These are phyloP conservation scores for Dryobates pubescens DNA, from an alignment of 2,797 vertebrate genomes.

Conservation along the genomic window DNA sequence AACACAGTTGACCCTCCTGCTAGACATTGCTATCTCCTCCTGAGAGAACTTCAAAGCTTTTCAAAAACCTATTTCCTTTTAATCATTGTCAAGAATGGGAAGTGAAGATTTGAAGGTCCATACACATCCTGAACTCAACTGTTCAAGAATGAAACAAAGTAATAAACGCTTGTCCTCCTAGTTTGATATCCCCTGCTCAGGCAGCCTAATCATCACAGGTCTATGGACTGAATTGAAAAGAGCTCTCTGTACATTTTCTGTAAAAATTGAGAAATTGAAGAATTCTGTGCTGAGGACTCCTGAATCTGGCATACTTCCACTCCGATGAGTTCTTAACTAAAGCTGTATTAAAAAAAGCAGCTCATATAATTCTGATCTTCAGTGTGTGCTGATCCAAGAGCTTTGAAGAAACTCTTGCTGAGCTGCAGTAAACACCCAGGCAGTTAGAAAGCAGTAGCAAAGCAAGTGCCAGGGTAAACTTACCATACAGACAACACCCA, in stretches of 20 bases:
- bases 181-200: rapidly evolving
- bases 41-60: neutral
- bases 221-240: neutral
- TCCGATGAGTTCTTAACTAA: neutral
- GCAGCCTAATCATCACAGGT: neutral
- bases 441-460: neutral
- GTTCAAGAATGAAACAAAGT: neutral
- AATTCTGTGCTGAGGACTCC: neutral
- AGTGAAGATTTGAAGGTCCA: neutral
- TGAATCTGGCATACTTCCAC: neutral
- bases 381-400: neutral
- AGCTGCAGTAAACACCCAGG: neutral
- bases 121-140: neutral
- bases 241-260: neutral
- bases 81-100: neutral
- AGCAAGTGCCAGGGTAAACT: neutral
- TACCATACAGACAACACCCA: neutral
- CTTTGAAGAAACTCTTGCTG: neutral
- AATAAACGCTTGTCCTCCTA: neutral
- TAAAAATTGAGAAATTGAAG: neutral
- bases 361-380: neutral
- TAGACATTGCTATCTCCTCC: neutral
- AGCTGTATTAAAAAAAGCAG: neutral
- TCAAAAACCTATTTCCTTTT: neutral
- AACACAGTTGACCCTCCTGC: neutral